Percentiles rank a stretch among this genome's conserved stretches.
Evolutionary conservation across 2,888 invertebrate genomes (phyloP).

Genomic region (Cinara cedri): DNA sequence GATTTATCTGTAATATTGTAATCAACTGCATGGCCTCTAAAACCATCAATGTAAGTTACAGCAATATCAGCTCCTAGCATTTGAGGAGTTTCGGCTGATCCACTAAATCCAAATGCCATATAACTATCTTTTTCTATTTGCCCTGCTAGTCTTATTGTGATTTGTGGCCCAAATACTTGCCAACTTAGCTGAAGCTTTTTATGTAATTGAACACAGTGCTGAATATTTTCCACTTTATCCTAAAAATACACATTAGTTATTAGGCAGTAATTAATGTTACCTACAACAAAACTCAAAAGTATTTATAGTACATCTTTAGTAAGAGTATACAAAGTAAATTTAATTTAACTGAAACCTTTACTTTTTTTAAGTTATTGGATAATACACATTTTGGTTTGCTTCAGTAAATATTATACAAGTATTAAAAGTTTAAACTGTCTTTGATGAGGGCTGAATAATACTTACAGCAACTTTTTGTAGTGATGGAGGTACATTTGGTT

Average conservation of each 20-base stretch:
- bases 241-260: background rate
- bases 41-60: constrained; percentile 75
- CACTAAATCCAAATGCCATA: constrained; percentile 88
- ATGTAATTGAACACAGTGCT: constrained; percentile 80
- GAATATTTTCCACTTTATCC: constrained; percentile 62
- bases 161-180: constrained; percentile 88
- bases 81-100: constrained; percentile 71
- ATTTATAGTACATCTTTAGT: background rate
- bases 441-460: constrained; percentile 43
- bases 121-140: constrained; percentile 78
- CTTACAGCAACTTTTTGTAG: constrained; percentile 67
- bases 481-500: constrained; percentile 87
- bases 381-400: too few species aligned
- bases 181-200: constrained; percentile 82
- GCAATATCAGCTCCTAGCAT: constrained; percentile 88
- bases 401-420: too few species aligned
- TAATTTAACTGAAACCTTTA: too few species aligned
- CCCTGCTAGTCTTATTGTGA: constrained; percentile 83
- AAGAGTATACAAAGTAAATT: background rate
- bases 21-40: constrained; percentile 77
- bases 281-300: constrained; percentile 34
- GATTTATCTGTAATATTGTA: constrained; percentile 84
- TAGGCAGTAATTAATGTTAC: too few species aligned
- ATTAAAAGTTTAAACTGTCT: too few species aligned
- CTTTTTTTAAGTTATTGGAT: too few species aligned